These are phyloP conservation scores for Ectropis crepuscularia DNA, from an alignment of 2,888 invertebrate species.

Conservation along the genomic window DNA sequence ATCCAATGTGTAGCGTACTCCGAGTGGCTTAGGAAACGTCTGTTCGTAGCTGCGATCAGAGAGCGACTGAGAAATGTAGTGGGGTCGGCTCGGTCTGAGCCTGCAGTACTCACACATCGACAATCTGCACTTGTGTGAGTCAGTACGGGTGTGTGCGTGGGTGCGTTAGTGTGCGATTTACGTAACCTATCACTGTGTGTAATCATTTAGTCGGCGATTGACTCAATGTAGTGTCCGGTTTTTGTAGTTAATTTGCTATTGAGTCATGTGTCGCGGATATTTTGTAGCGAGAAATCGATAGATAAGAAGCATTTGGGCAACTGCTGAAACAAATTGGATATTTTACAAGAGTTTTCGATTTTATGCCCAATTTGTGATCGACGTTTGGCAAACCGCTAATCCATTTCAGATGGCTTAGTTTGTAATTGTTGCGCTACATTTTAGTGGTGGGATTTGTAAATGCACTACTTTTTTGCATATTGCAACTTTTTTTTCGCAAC, in stretches of 20 bases:
- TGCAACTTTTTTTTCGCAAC: slow-evolving; percentile 38
- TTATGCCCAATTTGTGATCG: slow-evolving; percentile 32
- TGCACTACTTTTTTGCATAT: slow-evolving; percentile 38
- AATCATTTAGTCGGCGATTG: slow-evolving; percentile 72
- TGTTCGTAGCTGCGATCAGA: slow-evolving; percentile 66
- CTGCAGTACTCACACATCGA: slow-evolving; percentile 67
- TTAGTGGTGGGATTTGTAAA: slow-evolving; percentile 31
- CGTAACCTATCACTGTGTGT: slow-evolving; percentile 75
- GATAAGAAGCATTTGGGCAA: slow-evolving; percentile 25
- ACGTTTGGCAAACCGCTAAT: slow-evolving; percentile 30
- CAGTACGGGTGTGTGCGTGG: slow-evolving; percentile 53
- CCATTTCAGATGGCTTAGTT: slow-evolving; percentile 34
- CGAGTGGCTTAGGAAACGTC: slow-evolving; percentile 66
- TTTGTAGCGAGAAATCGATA: slow-evolving; percentile 53
- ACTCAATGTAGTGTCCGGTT: slow-evolving; percentile 75
- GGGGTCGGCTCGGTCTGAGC: slow-evolving; percentile 78
- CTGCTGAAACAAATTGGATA: slow-evolving; percentile 22
- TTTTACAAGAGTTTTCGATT: slow-evolving; percentile 26
- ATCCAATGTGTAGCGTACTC: slow-evolving; percentile 70
- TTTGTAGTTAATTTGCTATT: slow-evolving; percentile 78
- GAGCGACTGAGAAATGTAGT: slow-evolving; percentile 81
- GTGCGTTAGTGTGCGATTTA: slow-evolving; percentile 70
- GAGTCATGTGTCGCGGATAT: slow-evolving; percentile 77
- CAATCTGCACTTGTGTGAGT: slow-evolving; percentile 35
- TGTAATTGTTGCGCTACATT: slow-evolving; percentile 32